A percentile compares a stretch with the other conserved stretches of the same genome.
Evolutionary conservation across 1,140 invertebrate genomes (phyloP).

Genomic region (Adelges cooleyi): DNA sequence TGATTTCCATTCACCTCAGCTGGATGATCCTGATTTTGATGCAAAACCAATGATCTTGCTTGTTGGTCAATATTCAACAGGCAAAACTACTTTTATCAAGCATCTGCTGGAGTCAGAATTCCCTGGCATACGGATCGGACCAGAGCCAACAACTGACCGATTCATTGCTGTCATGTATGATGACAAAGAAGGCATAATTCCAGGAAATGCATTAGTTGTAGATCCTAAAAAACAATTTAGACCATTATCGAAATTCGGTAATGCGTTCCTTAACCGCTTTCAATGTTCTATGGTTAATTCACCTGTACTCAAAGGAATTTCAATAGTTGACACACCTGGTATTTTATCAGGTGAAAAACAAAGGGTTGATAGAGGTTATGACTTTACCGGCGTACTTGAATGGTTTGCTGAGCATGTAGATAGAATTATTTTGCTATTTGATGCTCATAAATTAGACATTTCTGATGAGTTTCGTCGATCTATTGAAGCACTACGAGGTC

Average conservation of each 20-base stretch:
- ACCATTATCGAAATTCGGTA: constrained; percentile 55
- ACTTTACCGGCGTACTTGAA: constrained; percentile 58
- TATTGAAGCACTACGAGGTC: constrained; percentile 52
- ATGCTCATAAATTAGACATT: constrained; percentile 65
- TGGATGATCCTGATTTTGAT: constrained; percentile 63
- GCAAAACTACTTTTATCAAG: constrained; percentile 63
- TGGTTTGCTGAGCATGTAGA: constrained; percentile 67
- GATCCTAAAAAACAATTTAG: constrained; percentile 59
- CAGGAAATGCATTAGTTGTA: constrained; percentile 61
- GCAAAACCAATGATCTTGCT: constrained; percentile 61
- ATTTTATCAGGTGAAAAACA: constrained; percentile 89
- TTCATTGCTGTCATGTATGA: constrained; percentile 60
- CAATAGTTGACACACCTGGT: constrained; percentile 94
- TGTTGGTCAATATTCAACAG: constrained; percentile 64
- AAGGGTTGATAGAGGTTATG: constrained; percentile 88
- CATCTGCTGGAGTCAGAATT: constrained; percentile 53
- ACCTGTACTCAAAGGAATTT: constrained; percentile 80
- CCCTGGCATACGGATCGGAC: constrained; percentile 51
- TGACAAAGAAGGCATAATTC: constrained; percentile 51
- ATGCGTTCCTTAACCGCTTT: constrained; percentile 64
- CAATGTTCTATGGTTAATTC: constrained; percentile 81
- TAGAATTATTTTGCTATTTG: constrained; percentile 59
- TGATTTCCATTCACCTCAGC: constrained; percentile 59
- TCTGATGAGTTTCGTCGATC: constrained; percentile 56
- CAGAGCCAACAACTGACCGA: constrained; percentile 57